These are phyloP conservation scores for Muscicapa striata DNA, from an alignment of 2,797 vertebrate genomes.

Conservation along the genomic window DNA sequence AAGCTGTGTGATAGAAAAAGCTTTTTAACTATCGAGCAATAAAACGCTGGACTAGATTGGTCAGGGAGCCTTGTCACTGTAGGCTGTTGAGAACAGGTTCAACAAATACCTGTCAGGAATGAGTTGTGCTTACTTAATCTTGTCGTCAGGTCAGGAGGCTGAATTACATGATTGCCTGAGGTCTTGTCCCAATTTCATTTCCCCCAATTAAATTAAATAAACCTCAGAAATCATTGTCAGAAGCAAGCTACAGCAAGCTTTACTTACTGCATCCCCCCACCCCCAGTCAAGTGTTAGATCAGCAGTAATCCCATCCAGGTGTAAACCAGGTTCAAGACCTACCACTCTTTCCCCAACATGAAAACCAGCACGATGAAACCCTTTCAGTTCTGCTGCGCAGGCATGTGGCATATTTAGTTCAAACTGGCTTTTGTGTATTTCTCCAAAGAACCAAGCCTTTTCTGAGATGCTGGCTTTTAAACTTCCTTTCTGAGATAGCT, in stretches of 20 bases:
- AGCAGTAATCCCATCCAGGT: not conserved
- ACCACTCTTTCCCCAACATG: not conserved
- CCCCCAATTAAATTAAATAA: conserved; percentile 60
- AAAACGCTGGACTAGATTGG: not conserved
- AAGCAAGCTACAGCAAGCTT: not conserved
- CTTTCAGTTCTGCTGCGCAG: not conserved
- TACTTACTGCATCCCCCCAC: not conserved
- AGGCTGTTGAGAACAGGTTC: conserved; percentile 35
- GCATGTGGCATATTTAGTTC: not conserved
- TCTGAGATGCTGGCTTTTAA: not conserved
- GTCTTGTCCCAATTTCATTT: conserved; percentile 40
- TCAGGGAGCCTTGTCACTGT: conserved; percentile 27
- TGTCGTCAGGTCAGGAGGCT: conserved; percentile 30
- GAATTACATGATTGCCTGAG: conserved; percentile 35
- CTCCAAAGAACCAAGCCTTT: not conserved
- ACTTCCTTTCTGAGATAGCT: not conserved
- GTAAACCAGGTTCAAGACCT: not conserved
- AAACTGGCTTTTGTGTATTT: not conserved
- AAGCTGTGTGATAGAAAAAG: conserved; percentile 6
- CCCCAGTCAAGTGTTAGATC: not conserved
- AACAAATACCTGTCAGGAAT: conserved; percentile 56
- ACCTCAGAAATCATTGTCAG: conserved; percentile 49
- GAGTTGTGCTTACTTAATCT: conserved; percentile 50
- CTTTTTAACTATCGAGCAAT: not conserved
- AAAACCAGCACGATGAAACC: not conserved